phyloP scores from a whole-genome alignment of 37 sponge, comb jelly and placozoan species.

The Cliona cf. orientalis region DNA sequence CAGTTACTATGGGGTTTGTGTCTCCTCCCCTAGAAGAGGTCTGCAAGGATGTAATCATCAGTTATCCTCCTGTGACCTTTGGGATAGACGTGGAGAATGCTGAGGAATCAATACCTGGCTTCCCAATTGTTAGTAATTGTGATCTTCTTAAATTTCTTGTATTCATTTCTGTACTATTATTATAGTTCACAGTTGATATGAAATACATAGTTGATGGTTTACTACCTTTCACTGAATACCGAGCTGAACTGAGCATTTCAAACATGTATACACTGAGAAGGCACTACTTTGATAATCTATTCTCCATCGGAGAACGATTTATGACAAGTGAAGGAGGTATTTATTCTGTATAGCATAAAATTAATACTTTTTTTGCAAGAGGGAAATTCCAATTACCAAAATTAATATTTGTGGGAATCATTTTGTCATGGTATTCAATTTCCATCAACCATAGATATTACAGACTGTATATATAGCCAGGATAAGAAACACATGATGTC shows the following conservation, averaged over 20 bases:
- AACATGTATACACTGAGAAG: not conserved
- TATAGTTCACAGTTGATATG: not conserved
- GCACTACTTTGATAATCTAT: not conserved
- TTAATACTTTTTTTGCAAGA: too few relatives aligned
- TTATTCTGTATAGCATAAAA: too few relatives aligned
- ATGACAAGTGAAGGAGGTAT: too few relatives aligned
- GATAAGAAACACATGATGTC: too few relatives aligned
- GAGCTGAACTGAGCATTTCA: not conserved
- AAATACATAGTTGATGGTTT: not conserved
- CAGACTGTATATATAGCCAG: too few relatives aligned
- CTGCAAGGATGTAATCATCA: conserved; percentile 15
- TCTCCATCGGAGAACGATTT: too few relatives aligned
- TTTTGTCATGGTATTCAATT: too few relatives aligned
- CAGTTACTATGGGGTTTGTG: conserved; percentile 8
- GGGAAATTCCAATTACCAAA: too few relatives aligned
- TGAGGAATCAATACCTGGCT: too few relatives aligned
- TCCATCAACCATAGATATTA: too few relatives aligned
- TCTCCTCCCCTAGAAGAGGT: not conserved
- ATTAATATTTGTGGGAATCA: too few relatives aligned
- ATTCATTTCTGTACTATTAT: not conserved
- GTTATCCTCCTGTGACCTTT: conserved; percentile 14
- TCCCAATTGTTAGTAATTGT: not conserved
- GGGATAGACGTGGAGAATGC: not conserved
- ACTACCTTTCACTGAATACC: not conserved
- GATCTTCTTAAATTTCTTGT: not conserved